Conservation (phyloP, 2,888 invertebrate genomes). For the Norana najaformis region DNA sequence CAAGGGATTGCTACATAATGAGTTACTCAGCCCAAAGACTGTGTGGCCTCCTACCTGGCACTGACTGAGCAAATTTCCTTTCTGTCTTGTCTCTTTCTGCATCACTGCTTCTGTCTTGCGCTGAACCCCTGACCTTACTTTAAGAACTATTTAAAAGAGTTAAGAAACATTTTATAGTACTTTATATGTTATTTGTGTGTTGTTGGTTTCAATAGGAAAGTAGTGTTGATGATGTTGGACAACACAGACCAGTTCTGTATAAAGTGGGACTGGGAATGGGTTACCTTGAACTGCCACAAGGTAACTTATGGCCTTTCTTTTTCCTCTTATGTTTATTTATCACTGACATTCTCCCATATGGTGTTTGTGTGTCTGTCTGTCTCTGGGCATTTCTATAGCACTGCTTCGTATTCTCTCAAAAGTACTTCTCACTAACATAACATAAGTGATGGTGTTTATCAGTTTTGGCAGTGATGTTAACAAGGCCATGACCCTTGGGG, state of each 20-base stretch:
- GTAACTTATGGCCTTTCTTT: constrained; percentile 44
- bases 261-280: constrained; percentile 97
- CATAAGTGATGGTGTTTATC: no score
- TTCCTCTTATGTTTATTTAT: no score
- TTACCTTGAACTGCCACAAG: constrained; percentile 94
- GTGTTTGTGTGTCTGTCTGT: no score
- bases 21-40: background rate
- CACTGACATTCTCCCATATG: no score
- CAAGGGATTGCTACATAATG: background rate
- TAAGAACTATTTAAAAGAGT: background rate
- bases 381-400: no score
- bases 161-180: background rate
- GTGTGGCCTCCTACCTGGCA: background rate
- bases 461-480: background rate
- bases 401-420: background rate
- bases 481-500: no score
- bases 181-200: background rate
- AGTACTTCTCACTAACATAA: background rate
- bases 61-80: background rate
- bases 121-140: background rate
- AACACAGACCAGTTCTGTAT: constrained; percentile 76
- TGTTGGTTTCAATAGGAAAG: background rate
- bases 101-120: constrained; percentile 16
- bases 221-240: constrained; percentile 10
- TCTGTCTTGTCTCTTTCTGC: background rate